A percentile compares a stretch with the other conserved stretches of the same genome.
Conservation (phyloP, 2,113 vertebrate genomes). For the Brachypteracias leptosomus region DNA sequence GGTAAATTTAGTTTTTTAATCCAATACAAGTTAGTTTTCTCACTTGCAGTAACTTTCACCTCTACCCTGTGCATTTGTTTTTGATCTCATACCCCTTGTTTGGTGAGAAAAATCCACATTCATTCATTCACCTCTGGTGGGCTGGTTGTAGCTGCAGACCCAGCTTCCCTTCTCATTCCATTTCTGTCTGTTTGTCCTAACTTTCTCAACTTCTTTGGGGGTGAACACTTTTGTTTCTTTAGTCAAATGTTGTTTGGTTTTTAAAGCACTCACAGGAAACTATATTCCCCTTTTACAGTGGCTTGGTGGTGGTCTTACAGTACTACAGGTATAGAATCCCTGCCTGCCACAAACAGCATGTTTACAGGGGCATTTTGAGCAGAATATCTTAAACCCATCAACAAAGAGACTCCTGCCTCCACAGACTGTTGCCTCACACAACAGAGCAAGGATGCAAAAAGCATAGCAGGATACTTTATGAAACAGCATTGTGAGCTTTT, state of each 20-base stretch:
- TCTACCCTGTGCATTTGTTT: not conserved
- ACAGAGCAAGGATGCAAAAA: not conserved
- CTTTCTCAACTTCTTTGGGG: not conserved
- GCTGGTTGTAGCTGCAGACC: not conserved
- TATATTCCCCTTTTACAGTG: not conserved
- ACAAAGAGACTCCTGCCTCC: not conserved
- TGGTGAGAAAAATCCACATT: not conserved
- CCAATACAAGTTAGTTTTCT: not conserved
- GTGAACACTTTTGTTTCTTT: not conserved
- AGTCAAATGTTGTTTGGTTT: not conserved
- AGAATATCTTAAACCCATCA: not conserved
- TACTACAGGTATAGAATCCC: not conserved
- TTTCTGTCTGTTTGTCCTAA: not conserved
- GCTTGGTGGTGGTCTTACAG: not conserved
- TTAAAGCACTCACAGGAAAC: not conserved
- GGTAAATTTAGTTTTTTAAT: slow-evolving; percentile 62
- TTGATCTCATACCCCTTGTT: not conserved
- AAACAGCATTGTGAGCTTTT: not conserved
- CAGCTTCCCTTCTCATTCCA: not conserved
- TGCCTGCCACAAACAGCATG: not conserved
- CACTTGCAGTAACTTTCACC: not conserved
- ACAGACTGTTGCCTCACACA: not conserved
- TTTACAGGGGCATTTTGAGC: not conserved
- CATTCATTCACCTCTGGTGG: not conserved
- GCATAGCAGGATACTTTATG: not conserved